Base-by-base conservation (phyloP, 2,888 invertebrate genomes). In the Beris morrisii region DNA sequence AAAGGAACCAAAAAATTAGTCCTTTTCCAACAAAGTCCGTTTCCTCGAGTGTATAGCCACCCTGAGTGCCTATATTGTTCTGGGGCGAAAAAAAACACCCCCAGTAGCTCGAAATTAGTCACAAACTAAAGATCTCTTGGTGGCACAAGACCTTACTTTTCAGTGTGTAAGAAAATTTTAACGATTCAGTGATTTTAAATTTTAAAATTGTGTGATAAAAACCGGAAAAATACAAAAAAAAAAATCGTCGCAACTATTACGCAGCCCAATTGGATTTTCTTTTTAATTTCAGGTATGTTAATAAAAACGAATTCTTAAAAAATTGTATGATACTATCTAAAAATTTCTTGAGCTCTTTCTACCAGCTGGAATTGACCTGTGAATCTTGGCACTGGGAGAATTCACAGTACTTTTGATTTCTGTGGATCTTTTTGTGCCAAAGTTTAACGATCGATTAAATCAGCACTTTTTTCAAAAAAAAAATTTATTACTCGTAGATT, bases 371-470 rank as follows among this genome's bases (percentile, higher is more conserved):
- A 54, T 50, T 57, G 50, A 64, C 63, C 66, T 66, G 74, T 78
- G 73, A 71, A 69, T 75, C 81, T 81, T 81, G 81, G 81, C 81
- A 81, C 81, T 81, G 81, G 81, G 81, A 81, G 81, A 81, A 81
- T 81, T 81, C 81, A 81, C 81, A 81, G 81, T 80, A 75, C 70
- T 71, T 72, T 64, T 45, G 22, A 72, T 75, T 73, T 79, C 81
- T 81, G 81, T 81, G 81, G 80, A 79, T 81, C 81, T 81, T 80
- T 81, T 79, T 75, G 81, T 81, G 81, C 78, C 81, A 81, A 79
- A 78, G 74, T 74, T 75, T 73, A 78, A 77, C 72, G 72, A 66
- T 61, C 61, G 61, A 61, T 61, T 61, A 38, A 61, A 61, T 38
- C 38, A 38, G 38, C 38, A 9, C 9, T 5, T 7, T 3, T 38